Evolutionary conservation across 2,888 invertebrate species (phyloP).

Genomic region (Ormyrus nitidulus): DNA sequence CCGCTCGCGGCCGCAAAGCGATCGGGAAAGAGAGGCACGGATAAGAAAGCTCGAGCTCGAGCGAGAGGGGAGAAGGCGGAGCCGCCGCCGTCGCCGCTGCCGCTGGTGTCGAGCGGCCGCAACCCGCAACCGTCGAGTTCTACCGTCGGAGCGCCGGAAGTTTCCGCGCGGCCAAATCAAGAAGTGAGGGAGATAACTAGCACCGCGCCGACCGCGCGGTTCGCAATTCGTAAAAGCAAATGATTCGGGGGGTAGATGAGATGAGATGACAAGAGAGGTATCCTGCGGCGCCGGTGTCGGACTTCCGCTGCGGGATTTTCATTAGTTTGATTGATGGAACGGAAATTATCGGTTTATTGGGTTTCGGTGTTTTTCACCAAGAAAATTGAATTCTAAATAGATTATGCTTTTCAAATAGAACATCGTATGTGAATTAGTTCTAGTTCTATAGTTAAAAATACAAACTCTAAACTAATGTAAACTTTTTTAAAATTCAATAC

Average conservation of each 20-base stretch:
- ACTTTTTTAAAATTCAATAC: too few species aligned
- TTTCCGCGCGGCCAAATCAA: background rate
- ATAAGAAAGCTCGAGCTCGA: background rate
- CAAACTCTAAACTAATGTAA: too few species aligned
- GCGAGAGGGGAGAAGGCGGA: background rate
- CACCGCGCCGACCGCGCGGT: background rate
- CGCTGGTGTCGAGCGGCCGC: too few species aligned
- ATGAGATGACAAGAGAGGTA: background rate
- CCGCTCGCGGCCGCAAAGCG: conserved; percentile 4
- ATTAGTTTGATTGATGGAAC: background rate
- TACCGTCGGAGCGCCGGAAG: conserved; percentile 29
- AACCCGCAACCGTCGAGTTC: background rate
- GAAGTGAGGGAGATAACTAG: too few species aligned
- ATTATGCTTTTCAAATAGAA: too few species aligned
- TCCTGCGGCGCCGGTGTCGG: conserved; percentile 7
- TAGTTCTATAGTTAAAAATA: too few species aligned
- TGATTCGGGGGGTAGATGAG: too few species aligned
- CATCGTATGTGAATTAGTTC: too few species aligned
- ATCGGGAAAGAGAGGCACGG: conserved; percentile 31
- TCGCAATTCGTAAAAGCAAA: background rate
- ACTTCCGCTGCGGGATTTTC: background rate
- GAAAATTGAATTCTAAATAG: too few species aligned
- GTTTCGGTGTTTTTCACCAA: too few species aligned
- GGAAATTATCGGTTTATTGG: background rate
- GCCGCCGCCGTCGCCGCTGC: background rate